Evolutionary conservation across 1,140 invertebrate genomes (phyloP).

Genomic region (Meloidogyne chitwoodi): DNA sequence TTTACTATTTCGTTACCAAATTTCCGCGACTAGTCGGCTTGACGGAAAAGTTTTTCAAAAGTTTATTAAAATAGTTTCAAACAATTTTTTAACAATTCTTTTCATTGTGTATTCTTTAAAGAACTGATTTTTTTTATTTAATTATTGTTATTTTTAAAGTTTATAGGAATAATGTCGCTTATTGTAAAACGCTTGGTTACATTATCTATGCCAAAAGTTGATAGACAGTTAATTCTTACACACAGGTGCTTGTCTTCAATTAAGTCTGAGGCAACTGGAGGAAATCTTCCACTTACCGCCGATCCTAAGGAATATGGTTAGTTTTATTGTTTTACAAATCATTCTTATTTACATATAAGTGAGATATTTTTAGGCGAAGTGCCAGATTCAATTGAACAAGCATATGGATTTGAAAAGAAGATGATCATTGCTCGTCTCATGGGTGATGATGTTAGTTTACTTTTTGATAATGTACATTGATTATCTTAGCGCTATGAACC

Average conservation of each 20-base stretch:
- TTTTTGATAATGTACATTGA: conserved; percentile 15
- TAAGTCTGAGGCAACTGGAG: neutral
- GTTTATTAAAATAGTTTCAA: too few relatives aligned
- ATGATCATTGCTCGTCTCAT: conserved; percentile 77
- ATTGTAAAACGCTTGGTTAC: neutral
- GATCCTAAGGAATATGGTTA: neutral
- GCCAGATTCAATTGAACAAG: conserved; percentile 80
- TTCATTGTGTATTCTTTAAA: too few relatives aligned
- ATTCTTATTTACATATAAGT: neutral
- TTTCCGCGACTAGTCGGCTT: too few relatives aligned
- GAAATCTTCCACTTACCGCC: neutral
- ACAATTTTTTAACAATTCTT: too few relatives aligned
- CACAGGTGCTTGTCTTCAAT: neutral
- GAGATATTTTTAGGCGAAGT: conserved; percentile 19
- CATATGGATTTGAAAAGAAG: conserved; percentile 83
- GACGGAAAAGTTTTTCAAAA: too few relatives aligned
- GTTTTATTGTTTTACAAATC: neutral
- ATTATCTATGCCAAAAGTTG: neutral
- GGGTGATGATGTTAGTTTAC: conserved; percentile 74
- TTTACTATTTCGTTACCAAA: too few relatives aligned
- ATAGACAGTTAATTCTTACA: neutral
- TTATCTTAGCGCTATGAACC: conserved; percentile 56
- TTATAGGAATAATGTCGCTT: neutral
- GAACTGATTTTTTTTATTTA: neutral
- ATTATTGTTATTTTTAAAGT: neutral